These are phyloP conservation scores for Sylvilagus floridanus DNA, from an alignment of 2,797 vertebrate genomes.

Conservation along the genomic window DNA sequence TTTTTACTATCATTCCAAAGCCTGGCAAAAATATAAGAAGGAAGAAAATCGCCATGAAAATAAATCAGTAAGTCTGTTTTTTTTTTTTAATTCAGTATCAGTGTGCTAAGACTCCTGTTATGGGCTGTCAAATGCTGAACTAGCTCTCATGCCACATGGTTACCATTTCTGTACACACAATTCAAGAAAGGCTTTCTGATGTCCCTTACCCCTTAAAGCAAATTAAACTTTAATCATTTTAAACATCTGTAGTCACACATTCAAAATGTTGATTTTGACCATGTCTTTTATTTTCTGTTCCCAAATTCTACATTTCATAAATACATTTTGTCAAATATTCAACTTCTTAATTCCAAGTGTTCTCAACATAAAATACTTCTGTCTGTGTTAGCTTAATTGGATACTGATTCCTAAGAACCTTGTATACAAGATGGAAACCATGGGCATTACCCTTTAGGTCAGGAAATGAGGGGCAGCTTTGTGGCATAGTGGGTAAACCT, in stretches of 20 bases:
- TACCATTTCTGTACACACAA: not conserved
- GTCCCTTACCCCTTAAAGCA: not conserved
- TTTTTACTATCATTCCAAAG: not conserved
- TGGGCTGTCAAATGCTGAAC: not conserved
- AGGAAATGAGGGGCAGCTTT: too few relatives aligned
- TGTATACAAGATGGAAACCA: not conserved
- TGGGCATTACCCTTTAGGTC: not conserved
- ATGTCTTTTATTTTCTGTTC: not conserved
- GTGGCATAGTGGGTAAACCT: too few relatives aligned
- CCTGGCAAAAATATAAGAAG: not conserved
- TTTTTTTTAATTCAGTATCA: not conserved
- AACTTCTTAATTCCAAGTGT: not conserved
- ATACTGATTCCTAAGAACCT: not conserved
- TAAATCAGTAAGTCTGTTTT: not conserved
- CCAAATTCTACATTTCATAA: not conserved
- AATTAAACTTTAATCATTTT: not conserved
- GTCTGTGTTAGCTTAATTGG: not conserved
- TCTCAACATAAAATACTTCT: not conserved
- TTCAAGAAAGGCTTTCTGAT: not conserved
- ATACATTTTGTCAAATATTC: not conserved
- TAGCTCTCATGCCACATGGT: not conserved
- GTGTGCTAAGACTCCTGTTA: not conserved
- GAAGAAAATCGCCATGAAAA: not conserved
- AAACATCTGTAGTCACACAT: not conserved
- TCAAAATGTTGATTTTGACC: not conserved